Evolutionary conservation across 2,888 invertebrate genomes (phyloP).

Genomic region (Lydus trimaculatus): DNA sequence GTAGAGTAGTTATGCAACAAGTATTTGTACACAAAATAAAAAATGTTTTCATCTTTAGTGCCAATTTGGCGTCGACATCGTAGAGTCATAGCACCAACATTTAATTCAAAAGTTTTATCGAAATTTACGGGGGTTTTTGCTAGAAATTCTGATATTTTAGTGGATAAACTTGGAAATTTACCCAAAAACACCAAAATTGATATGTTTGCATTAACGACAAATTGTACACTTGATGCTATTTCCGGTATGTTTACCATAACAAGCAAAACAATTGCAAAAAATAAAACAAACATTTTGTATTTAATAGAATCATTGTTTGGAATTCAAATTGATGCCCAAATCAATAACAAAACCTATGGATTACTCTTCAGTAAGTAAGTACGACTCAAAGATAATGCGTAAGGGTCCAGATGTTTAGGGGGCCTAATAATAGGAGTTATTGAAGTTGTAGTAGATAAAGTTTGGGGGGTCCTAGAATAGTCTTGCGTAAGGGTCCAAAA

Average conservation of each 20-base stretch:
- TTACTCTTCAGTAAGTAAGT: background rate
- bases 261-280: background rate
- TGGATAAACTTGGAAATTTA: background rate
- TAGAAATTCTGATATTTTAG: slow-evolving; percentile 11
- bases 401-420: too few species aligned
- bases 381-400: too few species aligned
- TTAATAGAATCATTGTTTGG: slow-evolving; percentile 20
- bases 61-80: slow-evolving; percentile 20
- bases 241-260: slow-evolving; percentile 17
- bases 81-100: slow-evolving; percentile 21
- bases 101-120: slow-evolving; percentile 20
- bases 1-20: too few species aligned
- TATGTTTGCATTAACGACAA: slow-evolving; percentile 15
- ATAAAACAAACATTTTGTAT: background rate
- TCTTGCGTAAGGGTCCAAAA: too few species aligned
- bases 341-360: background rate
- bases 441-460: too few species aligned
- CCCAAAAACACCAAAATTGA: slow-evolving; percentile 11
- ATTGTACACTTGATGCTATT: slow-evolving; percentile 21
- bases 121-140: slow-evolving; percentile 6
- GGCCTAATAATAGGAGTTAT: too few species aligned
- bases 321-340: slow-evolving; percentile 13
- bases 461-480: too few species aligned
- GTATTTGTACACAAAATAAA: background rate
- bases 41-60: background rate